Evolutionary conservation across 2,888 invertebrate species (phyloP).

Genomic region (Dinocampus coccinellae): DNA sequence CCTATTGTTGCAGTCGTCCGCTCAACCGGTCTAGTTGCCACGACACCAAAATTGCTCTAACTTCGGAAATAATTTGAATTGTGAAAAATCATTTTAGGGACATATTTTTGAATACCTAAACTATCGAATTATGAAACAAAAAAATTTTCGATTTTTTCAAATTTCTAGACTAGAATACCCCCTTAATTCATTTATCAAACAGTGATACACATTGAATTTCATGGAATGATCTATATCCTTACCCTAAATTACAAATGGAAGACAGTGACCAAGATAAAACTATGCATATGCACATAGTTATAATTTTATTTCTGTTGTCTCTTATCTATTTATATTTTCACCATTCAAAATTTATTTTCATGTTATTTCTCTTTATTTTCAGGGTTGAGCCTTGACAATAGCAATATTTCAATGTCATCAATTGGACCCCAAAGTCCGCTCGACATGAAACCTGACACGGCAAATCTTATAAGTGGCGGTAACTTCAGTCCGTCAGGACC

Average conservation of each 20-base stretch:
- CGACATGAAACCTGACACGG: conserved; percentile 92
- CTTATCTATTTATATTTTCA: no score
- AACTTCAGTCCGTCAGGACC: conserved; percentile 76
- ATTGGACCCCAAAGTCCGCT: conserved; percentile 88
- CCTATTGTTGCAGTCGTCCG: no score
- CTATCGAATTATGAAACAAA: not conserved
- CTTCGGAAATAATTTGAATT: not conserved
- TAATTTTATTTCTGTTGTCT: no score
- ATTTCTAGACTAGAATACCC: no score
- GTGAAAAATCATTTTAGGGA: not conserved
- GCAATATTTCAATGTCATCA: conserved; percentile 75
- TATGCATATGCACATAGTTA: no score
- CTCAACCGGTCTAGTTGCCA: no score
- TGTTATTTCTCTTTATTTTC: conserved; percentile 66
- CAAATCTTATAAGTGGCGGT: conserved; percentile 75
- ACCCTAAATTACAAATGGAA: no score
- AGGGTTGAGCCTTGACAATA: conserved; percentile 83
- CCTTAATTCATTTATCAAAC: no score
- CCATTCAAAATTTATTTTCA: not conserved
- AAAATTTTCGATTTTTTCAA: not conserved
- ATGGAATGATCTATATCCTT: no score
- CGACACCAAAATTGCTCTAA: no score
- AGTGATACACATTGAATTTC: no score
- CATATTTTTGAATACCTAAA: not conserved
- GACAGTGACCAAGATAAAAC: no score